Percentiles rank a stretch among this genome's conserved stretches.
Conservation (phyloP, 2,113 vertebrate genomes). For the Motacilla tschutschensis region DNA sequence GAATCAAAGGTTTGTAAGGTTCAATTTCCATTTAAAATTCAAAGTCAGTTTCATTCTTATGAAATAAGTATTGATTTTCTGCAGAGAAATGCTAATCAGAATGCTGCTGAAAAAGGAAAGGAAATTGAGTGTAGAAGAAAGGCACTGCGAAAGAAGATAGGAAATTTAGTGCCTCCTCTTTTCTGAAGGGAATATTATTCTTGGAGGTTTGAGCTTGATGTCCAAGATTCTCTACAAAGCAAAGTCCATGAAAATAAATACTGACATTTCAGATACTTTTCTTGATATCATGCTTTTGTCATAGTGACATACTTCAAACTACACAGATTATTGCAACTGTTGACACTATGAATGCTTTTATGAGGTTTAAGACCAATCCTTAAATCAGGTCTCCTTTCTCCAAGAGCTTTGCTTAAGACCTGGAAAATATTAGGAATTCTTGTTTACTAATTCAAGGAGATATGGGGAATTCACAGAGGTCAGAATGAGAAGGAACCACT, state of each 20-base stretch:
- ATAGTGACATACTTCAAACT: not conserved
- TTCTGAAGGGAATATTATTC: not conserved
- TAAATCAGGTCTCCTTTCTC: not conserved
- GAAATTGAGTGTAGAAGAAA: not conserved
- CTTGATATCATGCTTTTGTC: not conserved
- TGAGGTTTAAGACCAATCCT: not conserved
- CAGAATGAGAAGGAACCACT: not conserved
- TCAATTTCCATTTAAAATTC: slow-evolving; percentile 40
- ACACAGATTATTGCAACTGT: not conserved
- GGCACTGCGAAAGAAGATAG: not conserved
- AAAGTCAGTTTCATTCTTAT: slow-evolving; percentile 25
- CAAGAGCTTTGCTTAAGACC: not conserved
- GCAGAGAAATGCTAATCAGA: slow-evolving; percentile 36
- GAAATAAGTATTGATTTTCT: slow-evolving; percentile 45
- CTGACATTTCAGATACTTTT: not conserved
- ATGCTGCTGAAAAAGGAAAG: slow-evolving; percentile 9
- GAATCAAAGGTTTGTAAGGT: slow-evolving; percentile 7
- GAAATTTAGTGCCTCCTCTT: not conserved
- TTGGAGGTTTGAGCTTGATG: not conserved
- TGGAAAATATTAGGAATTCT: not conserved
- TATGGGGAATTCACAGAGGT: not conserved
- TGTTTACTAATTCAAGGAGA: not conserved
- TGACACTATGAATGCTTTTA: not conserved
- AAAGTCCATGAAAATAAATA: not conserved
- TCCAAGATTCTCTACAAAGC: not conserved